Evolutionary conservation across 2,113 vertebrate genomes (phyloP).

Genomic region (Dasypus novemcinctus): DNA sequence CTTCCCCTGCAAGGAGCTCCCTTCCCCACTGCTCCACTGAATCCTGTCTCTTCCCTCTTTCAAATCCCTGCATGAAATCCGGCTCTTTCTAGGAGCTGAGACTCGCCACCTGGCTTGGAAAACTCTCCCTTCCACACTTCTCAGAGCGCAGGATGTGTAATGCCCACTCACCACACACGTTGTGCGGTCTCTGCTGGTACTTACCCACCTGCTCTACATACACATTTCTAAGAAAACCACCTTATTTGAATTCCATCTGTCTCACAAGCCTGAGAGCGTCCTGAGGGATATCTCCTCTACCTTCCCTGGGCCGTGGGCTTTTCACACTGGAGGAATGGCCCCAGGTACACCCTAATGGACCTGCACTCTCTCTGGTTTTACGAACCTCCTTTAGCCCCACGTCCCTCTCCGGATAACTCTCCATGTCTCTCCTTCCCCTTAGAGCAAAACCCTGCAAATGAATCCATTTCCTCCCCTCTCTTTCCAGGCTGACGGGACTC

Average conservation of each 20-base stretch:
- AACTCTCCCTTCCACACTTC: neutral
- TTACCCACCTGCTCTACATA: neutral
- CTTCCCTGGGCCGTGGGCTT: neutral
- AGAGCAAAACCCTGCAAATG: neutral
- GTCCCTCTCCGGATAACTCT: neutral
- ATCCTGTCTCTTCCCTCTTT: neutral
- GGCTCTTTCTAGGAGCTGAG: neutral
- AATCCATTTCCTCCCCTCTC: neutral
- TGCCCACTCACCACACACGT: fast-evolving
- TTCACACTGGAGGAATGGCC: neutral
- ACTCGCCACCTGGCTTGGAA: neutral
- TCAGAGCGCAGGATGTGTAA: fast-evolving
- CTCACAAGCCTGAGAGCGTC: neutral
- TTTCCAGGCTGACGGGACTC: fast-evolving
- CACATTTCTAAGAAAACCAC: neutral
- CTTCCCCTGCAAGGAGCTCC: neutral
- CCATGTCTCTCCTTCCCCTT: neutral
- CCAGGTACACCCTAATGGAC: no score
- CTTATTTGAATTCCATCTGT: neutral
- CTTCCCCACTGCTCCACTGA: neutral
- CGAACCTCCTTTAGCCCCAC: neutral
- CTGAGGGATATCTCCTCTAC: neutral
- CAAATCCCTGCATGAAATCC: neutral
- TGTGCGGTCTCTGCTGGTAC: neutral
- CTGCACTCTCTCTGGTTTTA: neutral